These are phyloP conservation scores for Cossypha polioptera DNA, from an alignment of 2,797 vertebrate species.

Conservation along the genomic window DNA sequence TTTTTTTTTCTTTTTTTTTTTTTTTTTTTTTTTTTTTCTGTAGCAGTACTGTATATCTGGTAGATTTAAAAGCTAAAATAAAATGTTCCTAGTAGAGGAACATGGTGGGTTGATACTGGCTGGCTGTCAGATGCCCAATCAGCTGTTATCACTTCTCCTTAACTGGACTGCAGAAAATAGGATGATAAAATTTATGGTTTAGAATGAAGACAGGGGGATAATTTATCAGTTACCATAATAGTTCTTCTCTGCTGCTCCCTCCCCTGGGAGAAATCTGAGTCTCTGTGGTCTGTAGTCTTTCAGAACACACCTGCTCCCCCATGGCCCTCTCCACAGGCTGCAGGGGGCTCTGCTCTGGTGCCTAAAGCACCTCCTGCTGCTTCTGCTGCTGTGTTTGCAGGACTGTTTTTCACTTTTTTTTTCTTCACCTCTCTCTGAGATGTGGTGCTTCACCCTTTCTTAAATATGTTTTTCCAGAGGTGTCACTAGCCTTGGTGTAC, in stretches of 20 bases:
- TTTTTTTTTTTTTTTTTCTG: background rate
- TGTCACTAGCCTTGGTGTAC: background rate
- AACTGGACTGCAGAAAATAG: background rate
- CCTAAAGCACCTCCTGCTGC: background rate
- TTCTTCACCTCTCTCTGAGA: background rate
- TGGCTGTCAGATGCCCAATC: background rate
- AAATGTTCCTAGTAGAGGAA: background rate
- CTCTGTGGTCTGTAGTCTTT: background rate
- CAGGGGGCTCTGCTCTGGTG: background rate
- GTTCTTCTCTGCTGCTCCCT: background rate
- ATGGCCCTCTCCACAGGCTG: background rate
- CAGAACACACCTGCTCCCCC: background rate
- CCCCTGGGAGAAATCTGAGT: background rate
- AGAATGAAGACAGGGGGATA: background rate
- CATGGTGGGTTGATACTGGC: background rate
- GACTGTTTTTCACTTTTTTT: background rate
- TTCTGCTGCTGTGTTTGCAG: background rate
- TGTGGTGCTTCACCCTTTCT: background rate
- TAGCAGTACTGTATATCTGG: background rate
- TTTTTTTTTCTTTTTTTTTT: too few relatives aligned
- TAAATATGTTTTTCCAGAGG: background rate
- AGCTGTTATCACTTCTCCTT: background rate
- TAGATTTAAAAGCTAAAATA: background rate
- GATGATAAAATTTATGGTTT: background rate
- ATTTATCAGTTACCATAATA: background rate